Percentiles rank a stretch among this genome's conserved stretches.
phyloP scores from a whole-genome alignment of 2,888 invertebrate species.

The Girardia tigrina region DNA sequence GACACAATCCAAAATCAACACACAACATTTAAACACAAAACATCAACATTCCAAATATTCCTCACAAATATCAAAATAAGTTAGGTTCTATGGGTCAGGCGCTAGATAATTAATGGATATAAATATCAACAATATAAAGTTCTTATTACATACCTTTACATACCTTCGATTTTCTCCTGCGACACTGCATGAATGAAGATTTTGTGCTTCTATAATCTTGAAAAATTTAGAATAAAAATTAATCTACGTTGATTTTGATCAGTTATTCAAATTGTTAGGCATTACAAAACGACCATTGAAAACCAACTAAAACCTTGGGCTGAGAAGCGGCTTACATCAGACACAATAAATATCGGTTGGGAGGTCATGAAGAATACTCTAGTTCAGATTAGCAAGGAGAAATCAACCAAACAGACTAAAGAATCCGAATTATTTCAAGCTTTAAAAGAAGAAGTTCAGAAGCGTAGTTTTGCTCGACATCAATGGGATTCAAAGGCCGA shows the following conservation, averaged over 20 bases:
- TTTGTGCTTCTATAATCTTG: too few species aligned
- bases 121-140: too few species aligned
- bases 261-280: not conserved
- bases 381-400: slow-evolving; percentile 56
- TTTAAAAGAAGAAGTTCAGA: slow-evolving; percentile 26
- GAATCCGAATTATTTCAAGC: slow-evolving; percentile 28
- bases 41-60: too few species aligned
- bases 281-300: slow-evolving; percentile 58
- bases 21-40: too few species aligned
- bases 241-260: too few species aligned
- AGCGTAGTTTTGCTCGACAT: slow-evolving; percentile 55
- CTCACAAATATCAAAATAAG: too few species aligned
- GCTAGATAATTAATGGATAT: too few species aligned
- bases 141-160: too few species aligned
- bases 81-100: too few species aligned
- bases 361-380: slow-evolving; percentile 61
- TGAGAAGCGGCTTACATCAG: slow-evolving; percentile 70
- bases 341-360: slow-evolving; percentile 70
- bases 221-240: too few species aligned
- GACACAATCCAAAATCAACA: too few species aligned
- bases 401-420: slow-evolving; percentile 39
- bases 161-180: too few species aligned
- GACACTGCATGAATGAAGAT: not conserved
- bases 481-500: slow-evolving; percentile 75
- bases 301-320: slow-evolving; percentile 95